phyloP scores from a whole-genome alignment of 1,140 invertebrate species.

The Bradysia coprophila region DNA sequence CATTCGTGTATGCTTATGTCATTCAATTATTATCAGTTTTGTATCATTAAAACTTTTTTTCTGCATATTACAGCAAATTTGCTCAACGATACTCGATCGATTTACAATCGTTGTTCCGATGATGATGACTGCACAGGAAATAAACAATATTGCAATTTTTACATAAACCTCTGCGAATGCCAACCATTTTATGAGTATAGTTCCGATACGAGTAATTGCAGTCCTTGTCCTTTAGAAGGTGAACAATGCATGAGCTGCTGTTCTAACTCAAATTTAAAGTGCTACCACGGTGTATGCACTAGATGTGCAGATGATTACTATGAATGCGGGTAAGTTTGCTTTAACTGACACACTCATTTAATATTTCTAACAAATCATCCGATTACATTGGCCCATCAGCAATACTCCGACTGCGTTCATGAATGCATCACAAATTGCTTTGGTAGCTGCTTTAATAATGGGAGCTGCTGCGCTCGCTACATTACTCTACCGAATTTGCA shows the following conservation, averaged over 20 bases:
- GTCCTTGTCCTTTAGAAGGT: background rate
- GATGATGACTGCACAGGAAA: background rate
- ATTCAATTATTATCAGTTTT: no score
- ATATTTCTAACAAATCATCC: background rate
- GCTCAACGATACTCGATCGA: no score
- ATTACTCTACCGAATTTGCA: slow-evolving; percentile 1
- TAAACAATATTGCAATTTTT: background rate
- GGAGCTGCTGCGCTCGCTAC: slow-evolving; percentile 1
- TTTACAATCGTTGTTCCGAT: no score
- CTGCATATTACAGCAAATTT: no score
- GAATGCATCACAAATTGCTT: slow-evolving; percentile 1
- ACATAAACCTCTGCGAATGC: background rate
- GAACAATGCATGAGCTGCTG: background rate
- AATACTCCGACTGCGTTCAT: background rate
- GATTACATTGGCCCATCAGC: background rate
- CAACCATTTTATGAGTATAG: background rate
- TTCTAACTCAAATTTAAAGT: background rate
- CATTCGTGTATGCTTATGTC: no score
- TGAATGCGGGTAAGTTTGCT: background rate
- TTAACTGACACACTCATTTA: background rate
- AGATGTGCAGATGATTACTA: background rate
- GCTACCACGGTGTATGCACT: background rate
- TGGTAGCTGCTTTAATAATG: slow-evolving; percentile 2
- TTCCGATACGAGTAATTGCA: background rate
- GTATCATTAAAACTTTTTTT: no score